Evolutionary conservation across 2,888 invertebrate species (phyloP).

Genomic region (Campopleginae sp.): DNA sequence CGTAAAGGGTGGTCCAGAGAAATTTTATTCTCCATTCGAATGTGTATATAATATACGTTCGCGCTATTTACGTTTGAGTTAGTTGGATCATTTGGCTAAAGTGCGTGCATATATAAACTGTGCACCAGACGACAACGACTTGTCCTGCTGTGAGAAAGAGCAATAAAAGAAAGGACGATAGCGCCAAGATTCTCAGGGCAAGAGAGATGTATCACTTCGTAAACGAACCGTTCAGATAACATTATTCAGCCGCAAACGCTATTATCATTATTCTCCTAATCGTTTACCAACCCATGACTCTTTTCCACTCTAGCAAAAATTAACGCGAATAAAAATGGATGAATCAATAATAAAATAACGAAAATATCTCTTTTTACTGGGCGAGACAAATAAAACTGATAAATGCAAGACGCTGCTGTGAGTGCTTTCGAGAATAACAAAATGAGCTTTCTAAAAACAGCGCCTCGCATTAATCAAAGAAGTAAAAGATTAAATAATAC

Average conservation of each 20-base stretch:
- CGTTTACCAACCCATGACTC: background rate
- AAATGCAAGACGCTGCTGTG: background rate
- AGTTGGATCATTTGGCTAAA: constrained; percentile 61
- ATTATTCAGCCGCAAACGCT: background rate
- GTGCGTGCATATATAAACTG: constrained; percentile 50
- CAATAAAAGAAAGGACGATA: constrained; percentile 52
- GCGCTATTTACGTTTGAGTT: constrained; percentile 59
- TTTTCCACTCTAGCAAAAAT: constrained; percentile 1
- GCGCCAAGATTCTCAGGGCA: constrained; percentile 42
- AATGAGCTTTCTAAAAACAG: background rate
- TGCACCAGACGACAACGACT: constrained; percentile 45
- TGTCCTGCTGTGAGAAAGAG: constrained; percentile 54
- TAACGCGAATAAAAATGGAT: constrained; percentile 2
- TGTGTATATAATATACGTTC: constrained; percentile 54
- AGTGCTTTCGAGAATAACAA: constrained; percentile 1
- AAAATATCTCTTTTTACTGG: background rate
- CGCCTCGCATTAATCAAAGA: background rate
- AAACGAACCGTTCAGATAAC: background rate
- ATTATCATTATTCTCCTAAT: constrained; percentile 49
- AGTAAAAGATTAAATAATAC: background rate
- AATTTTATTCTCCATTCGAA: constrained; percentile 59
- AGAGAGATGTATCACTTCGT: constrained; percentile 31
- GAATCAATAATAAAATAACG: background rate
- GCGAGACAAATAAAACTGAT: constrained; percentile 10
- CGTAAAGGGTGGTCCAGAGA: constrained; percentile 49